phyloP scores from a whole-genome alignment of 1,140 invertebrate genomes.

The Papilio aristodemus region DNA sequence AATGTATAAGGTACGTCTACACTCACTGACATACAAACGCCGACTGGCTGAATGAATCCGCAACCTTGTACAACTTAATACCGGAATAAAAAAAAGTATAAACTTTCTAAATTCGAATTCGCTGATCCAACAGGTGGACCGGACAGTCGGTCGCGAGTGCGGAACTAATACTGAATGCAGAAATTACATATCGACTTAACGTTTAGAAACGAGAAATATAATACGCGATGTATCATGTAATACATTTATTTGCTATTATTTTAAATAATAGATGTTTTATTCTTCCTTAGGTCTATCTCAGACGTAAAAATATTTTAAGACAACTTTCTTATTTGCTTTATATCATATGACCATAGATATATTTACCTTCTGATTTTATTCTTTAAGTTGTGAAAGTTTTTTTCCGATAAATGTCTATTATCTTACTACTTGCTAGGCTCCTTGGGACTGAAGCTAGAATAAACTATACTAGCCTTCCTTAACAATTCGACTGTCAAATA shows the following conservation, averaged over 20 bases:
- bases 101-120: slow-evolving; percentile 74
- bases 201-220: neutral
- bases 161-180: slow-evolving; percentile 23
- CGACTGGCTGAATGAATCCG: slow-evolving; percentile 52
- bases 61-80: slow-evolving; percentile 63
- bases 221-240: neutral
- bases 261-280: neutral
- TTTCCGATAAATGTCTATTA: no score
- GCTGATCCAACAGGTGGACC: slow-evolving; percentile 56
- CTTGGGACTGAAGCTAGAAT: no score
- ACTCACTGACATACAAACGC: slow-evolving; percentile 49
- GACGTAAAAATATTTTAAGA: no score
- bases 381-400: no score
- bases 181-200: neutral
- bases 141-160: slow-evolving; percentile 29
- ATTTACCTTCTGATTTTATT: no score
- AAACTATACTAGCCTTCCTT: no score
- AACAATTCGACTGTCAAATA: no score
- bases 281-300: neutral
- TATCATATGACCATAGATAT: no score
- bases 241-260: neutral
- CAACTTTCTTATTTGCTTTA: no score
- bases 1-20: slow-evolving; percentile 44
- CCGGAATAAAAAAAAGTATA: slow-evolving; percentile 65
- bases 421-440: no score